phyloP scores from a whole-genome alignment of 2,888 invertebrate species.

The Podotricha telesiphe region DNA sequence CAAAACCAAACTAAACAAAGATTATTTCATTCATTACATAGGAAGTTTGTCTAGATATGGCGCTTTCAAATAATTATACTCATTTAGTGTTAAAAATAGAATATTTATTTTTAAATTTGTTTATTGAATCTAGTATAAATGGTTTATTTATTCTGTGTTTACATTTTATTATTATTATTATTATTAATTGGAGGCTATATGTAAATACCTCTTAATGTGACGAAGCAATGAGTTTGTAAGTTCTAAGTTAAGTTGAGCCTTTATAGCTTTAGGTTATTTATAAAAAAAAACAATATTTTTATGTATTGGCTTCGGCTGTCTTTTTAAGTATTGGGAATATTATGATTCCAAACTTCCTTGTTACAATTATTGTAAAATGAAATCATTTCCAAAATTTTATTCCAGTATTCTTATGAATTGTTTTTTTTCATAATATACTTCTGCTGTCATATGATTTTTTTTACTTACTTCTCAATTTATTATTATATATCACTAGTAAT shows the following conservation, averaged over 20 bases:
- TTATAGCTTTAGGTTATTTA: constrained; percentile 11
- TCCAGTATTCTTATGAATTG: constrained; percentile 20
- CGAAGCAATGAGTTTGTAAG: constrained; percentile 1
- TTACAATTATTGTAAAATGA: constrained; percentile 15
- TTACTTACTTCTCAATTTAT: constrained; percentile 17
- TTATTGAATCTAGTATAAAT: constrained; percentile 51
- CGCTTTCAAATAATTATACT: constrained; percentile 80
- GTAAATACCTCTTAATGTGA: constrained; percentile 71
- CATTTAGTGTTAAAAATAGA: constrained; percentile 60
- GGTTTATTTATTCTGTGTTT: constrained; percentile 74
- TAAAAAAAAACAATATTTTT: constrained; percentile 7
- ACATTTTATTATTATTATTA: constrained; percentile 46
- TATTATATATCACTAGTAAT: constrained; percentile 4
- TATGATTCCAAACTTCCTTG: constrained; percentile 6
- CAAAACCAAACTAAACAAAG: constrained; percentile 19
- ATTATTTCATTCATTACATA: constrained; percentile 5
- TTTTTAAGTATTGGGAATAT: background rate
- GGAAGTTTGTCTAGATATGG: constrained; percentile 65
- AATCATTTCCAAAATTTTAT: constrained; percentile 19
- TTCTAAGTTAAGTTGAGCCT: constrained; percentile 13
- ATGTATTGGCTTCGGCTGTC: constrained; percentile 12
- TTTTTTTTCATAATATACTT: constrained; percentile 12
- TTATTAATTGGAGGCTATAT: constrained; percentile 73
- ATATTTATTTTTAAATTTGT: constrained; percentile 51
- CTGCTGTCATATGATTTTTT: constrained; percentile 13